Base-by-base conservation (phyloP, 2,797 vertebrate genomes). In the Champsocephalus gunnari region DNA sequence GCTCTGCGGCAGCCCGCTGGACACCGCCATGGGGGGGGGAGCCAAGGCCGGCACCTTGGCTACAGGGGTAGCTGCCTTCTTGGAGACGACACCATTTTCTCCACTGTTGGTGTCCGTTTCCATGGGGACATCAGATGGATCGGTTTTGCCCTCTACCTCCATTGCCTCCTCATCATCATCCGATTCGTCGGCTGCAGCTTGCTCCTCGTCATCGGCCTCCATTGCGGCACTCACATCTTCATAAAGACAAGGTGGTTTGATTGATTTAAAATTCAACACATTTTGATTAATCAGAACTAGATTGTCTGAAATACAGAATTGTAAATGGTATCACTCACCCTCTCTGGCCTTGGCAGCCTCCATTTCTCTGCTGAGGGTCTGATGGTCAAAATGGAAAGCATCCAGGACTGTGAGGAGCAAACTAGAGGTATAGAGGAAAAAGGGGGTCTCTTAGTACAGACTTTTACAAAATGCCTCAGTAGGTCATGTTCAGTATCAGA, bases 341-440 rank as follows among this genome's bases (percentile, higher is more conserved):
- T 92, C 95, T 88, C 88, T 94, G 79, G 73, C 92, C 75, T 95
- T 94, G 86, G 95, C 87, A 3, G 92, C 95, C 75, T 95, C 81
- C 82, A 99, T 96, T 84, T 97, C 96, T 86, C 95, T 96, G 92
- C 92, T 94, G 81, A 99, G 95, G 0, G 96, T 99, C 82, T 94
- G 79, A 32, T 96, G 88, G 90, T 99, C 98, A 38, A 99, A 99
- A 80, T 98, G 98, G 85, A 99, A 99, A 6, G 98, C 96, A 68
- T 99, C 97, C 73, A 99, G 90, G 56, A 98, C 96, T 0, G 92
- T 97, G 78, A 99, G 94, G 69, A 99, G 91, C 85, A 99, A 93
- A 89, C 98, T 99, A 89, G 10, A 63, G 74, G 68, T 8, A 58
- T 11, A 2, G 58, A 55, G 83, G 9, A 2, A 17, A 21, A 10